phyloP scores from a whole-genome alignment of 2,113 vertebrate genomes.

The Machaerirhynchus nigripectus region DNA sequence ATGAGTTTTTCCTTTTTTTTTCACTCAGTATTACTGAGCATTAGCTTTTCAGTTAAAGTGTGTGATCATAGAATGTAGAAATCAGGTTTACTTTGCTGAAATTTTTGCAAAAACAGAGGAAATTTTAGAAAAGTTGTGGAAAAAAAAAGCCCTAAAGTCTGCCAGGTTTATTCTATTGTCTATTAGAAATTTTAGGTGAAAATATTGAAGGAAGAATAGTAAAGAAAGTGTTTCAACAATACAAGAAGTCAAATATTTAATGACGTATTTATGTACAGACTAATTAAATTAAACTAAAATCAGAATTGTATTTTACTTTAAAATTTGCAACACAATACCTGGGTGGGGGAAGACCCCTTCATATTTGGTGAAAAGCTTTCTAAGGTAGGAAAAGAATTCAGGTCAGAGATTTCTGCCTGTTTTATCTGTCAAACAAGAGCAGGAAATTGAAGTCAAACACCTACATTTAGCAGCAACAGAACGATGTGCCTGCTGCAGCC shows the following conservation, averaged over 20 bases:
- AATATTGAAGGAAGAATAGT: neutral
- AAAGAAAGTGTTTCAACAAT: neutral
- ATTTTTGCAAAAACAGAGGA: neutral
- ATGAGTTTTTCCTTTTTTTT: neutral
- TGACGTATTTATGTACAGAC: neutral
- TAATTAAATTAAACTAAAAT: neutral
- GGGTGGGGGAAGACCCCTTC: neutral
- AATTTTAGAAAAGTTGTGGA: neutral
- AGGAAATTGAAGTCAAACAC: neutral
- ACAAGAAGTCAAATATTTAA: neutral
- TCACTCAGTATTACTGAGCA: neutral
- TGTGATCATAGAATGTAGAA: neutral
- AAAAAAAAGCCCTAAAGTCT: neutral
- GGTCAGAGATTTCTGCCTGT: neutral
- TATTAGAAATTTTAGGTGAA: neutral
- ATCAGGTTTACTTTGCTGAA: neutral
- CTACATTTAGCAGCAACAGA: neutral
- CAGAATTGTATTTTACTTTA: neutral
- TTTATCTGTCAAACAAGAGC: neutral
- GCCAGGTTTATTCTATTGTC: neutral
- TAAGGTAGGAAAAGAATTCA: neutral
- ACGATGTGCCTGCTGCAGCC: rapidly evolving
- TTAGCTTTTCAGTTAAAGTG: neutral
- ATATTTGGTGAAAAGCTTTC: neutral
- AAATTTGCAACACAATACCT: neutral